Evolutionary conservation across 2,113 vertebrate species (phyloP).

Genomic region (Dipodomys stephensi): DNA sequence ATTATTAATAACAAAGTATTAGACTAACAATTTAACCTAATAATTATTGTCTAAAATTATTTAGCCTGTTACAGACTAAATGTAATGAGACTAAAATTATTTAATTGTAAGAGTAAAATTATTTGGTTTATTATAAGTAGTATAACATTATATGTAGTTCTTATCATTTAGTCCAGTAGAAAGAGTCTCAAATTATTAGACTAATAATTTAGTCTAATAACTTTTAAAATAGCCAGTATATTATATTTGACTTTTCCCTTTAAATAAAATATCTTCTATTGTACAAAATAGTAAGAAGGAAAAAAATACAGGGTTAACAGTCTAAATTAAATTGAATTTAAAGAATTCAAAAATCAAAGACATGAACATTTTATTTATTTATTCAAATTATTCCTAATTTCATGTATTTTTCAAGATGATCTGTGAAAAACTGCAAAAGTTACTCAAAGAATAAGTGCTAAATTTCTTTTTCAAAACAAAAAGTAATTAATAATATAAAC

Average conservation of each 20-base stretch:
- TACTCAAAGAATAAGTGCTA: background rate
- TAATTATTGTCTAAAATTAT: background rate
- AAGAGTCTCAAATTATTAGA: background rate
- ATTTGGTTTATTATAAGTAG: background rate
- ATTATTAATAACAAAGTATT: background rate
- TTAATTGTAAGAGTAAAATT: background rate
- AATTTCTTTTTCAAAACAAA: constrained; percentile 35
- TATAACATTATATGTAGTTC: background rate
- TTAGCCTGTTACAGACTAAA: background rate
- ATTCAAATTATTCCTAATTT: background rate
- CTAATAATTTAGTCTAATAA: constrained; percentile 7
- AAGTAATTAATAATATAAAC: background rate
- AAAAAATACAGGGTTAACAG: background rate
- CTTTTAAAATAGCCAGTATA: constrained; percentile 17
- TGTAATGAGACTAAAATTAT: background rate
- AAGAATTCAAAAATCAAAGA: background rate
- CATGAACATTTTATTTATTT: background rate
- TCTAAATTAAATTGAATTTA: constrained; percentile 15
- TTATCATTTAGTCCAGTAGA: background rate
- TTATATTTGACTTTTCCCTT: constrained; percentile 25
- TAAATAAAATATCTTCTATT: background rate
- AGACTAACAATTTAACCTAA: background rate
- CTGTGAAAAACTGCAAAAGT: constrained; percentile 30
- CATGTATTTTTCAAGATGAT: background rate
- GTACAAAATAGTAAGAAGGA: background rate